Evolutionary conservation across 2,113 vertebrate species (phyloP).

Genomic region (Protobothrops mucrosquamatus): DNA sequence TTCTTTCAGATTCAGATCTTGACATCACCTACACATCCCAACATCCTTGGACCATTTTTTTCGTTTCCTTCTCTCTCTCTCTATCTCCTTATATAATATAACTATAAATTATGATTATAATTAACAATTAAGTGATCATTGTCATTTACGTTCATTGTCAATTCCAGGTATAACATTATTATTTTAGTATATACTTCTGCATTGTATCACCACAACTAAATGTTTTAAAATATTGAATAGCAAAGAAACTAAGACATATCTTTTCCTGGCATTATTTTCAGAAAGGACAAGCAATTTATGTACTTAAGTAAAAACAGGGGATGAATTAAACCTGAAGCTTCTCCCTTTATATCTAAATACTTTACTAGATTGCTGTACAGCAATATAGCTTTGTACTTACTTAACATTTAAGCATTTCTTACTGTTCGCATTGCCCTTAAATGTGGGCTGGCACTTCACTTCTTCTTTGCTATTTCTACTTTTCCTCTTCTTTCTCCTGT

Average conservation of each 20-base stretch:
- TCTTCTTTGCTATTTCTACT: neutral
- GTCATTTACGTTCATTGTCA: neutral
- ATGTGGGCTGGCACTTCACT: neutral
- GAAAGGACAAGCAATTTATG: neutral
- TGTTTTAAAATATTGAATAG: neutral
- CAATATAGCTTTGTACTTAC: neutral
- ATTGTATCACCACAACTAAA: neutral
- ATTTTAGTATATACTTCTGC: neutral
- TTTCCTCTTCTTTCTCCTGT: neutral
- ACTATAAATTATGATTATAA: neutral
- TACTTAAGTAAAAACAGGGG: neutral
- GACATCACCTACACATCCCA: neutral
- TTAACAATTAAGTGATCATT: neutral
- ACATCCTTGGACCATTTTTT: neutral
- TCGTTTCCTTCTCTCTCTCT: neutral
- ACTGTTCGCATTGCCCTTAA: neutral
- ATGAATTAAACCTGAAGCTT: neutral
- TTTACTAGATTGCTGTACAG: neutral
- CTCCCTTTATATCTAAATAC: neutral
- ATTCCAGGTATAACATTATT: neutral
- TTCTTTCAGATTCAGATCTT: neutral
- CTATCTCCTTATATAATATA: neutral
- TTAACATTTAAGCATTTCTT: neutral
- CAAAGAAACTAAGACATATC: neutral
- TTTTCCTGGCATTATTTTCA: neutral